These are phyloP conservation scores for Pentamera pediparva DNA, from an alignment of 53 echinoderm and acorn worm species.

Conservation along the genomic window DNA sequence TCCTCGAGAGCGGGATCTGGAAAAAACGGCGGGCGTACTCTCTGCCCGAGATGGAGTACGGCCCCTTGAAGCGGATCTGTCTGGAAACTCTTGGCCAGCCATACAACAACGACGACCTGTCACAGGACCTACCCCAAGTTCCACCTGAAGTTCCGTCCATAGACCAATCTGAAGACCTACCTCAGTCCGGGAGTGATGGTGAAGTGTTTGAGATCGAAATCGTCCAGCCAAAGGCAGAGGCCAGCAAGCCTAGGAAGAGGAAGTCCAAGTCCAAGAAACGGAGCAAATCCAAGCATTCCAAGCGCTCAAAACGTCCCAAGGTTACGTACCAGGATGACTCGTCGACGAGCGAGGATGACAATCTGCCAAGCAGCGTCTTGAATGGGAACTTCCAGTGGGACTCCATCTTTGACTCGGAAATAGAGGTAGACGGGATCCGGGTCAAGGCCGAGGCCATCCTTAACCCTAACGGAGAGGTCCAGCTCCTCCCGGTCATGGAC, in stretches of 20 bases:
- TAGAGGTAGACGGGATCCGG: slow-evolving; percentile 78
- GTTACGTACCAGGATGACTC: slow-evolving; percentile 9
- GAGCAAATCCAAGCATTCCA: slow-evolving; percentile 21
- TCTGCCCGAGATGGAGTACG: slow-evolving; percentile 38
- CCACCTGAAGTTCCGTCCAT: no score
- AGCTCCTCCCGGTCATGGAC: slow-evolving; percentile 32
- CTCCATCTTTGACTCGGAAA: slow-evolving; percentile 87
- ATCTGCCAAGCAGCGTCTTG: slow-evolving; percentile 75
- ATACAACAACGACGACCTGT: no score
- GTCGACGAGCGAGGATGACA: slow-evolving; percentile 61
- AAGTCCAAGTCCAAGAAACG: slow-evolving; percentile 14
- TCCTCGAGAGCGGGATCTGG: slow-evolving; percentile 90
- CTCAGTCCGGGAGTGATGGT: not conserved
- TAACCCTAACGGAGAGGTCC: slow-evolving; percentile 53
- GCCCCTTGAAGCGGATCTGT: not conserved
- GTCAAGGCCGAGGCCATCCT: slow-evolving; percentile 92
- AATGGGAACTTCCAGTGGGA: slow-evolving; percentile 87
- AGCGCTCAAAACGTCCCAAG: slow-evolving; percentile 12
- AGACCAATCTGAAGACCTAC: slow-evolving; percentile 11
- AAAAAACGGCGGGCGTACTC: slow-evolving; percentile 80
- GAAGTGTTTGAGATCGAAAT: slow-evolving; percentile 27
- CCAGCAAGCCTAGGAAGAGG: not conserved
- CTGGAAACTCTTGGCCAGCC: no score
- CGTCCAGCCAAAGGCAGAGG: not conserved
- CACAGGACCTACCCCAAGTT: no score